These are phyloP conservation scores for Brachyrhaphis roseni DNA, from an alignment of 2,797 vertebrate species.

Conservation along the genomic window DNA sequence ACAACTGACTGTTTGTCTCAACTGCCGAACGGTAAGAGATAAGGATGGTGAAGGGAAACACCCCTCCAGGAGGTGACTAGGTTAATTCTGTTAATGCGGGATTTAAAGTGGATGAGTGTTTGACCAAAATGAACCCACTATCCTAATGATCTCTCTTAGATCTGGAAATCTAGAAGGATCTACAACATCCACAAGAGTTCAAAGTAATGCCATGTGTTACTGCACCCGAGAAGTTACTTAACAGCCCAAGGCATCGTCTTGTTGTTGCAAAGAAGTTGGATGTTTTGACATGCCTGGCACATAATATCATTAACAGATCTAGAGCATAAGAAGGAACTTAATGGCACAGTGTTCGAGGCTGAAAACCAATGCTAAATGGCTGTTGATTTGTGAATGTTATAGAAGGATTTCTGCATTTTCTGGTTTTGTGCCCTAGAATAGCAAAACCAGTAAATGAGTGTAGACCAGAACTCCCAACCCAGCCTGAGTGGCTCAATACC, in stretches of 20 bases:
- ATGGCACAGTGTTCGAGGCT: not conserved
- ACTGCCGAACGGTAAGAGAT: conserved; percentile 48
- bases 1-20: conserved; percentile 36
- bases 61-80: conserved; percentile 66
- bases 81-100: conserved; percentile 83
- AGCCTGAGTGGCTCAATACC: not conserved
- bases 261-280: not conserved
- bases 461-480: not conserved
- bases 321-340: conserved; percentile 1
- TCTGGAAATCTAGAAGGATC: conserved; percentile 26
- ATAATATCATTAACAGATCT: not conserved
- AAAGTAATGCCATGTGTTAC: not conserved
- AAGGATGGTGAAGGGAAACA: conserved; percentile 64
- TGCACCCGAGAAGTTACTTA: not conserved
- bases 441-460: not conserved
- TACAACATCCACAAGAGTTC: not conserved
- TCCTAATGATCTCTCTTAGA: conserved; percentile 44
- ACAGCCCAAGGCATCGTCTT: not conserved
- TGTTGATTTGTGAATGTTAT: not conserved
- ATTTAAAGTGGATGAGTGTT: conserved; percentile 81
- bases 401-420: not conserved
- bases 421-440: not conserved
- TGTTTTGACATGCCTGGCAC: not conserved
- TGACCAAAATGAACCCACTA: conserved; percentile 59
- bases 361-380: not conserved